phyloP scores from a whole-genome alignment of 2,888 invertebrate species.

The Amaurobius ferox region DNA sequence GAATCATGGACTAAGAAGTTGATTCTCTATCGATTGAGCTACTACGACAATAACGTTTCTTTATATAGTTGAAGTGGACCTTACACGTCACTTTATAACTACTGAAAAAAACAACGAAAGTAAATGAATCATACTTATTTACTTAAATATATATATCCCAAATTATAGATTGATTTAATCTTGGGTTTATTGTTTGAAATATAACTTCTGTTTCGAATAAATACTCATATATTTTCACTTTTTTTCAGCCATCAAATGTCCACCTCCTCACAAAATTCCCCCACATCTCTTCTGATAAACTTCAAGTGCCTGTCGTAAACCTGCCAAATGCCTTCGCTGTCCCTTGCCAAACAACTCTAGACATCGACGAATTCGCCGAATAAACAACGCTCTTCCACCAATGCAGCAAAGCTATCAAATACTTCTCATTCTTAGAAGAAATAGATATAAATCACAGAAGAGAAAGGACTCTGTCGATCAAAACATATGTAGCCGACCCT shows the following conservation, averaged over 20 bases:
- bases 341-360: constrained; percentile 50
- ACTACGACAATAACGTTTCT: too few relatives aligned
- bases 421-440: constrained; percentile 53
- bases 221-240: neutral
- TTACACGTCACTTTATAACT: neutral
- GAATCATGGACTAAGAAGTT: too few relatives aligned
- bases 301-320: constrained; percentile 38
- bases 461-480: neutral
- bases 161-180: too few relatives aligned
- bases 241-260: constrained; percentile 45
- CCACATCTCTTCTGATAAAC: constrained; percentile 35
- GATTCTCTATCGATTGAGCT: too few relatives aligned
- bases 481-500: constrained; percentile 15
- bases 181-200: too few relatives aligned
- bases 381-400: constrained; percentile 53
- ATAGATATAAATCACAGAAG: neutral
- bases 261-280: constrained; percentile 43
- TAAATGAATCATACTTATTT: too few relatives aligned
- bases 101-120: too few relatives aligned
- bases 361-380: constrained; percentile 36
- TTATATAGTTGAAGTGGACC: too few relatives aligned
- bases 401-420: constrained; percentile 52
- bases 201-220: too few relatives aligned
- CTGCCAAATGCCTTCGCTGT: constrained; percentile 47
- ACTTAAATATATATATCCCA: too few relatives aligned